Evolutionary conservation across 2,888 invertebrate species (phyloP), one percentile per base, ranked within the genome.

Genomic region (Aproaerema taeniolella): DNA sequence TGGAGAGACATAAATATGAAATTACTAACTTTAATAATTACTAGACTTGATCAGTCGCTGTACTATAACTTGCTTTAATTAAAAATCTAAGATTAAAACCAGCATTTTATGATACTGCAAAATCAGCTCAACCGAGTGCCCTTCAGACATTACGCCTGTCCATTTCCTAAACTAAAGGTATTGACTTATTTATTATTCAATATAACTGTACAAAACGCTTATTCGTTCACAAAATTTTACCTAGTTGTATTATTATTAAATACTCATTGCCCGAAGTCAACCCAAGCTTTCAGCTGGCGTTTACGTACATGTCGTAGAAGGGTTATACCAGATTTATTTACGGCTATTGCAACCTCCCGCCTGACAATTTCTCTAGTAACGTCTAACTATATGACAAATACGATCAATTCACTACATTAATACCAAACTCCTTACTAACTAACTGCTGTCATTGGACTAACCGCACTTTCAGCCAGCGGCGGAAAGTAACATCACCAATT

Each of bases 171-270:
- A 67, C 69, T 80, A 80, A 58, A 64, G 76, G 72, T 71, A 77
- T 66, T 62, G 73, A 71, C 73, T 76, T 74, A 45, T 42, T 37
- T 45, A 50, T 49, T 66, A 68, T 62, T 72, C 68, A 61, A 71
- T 69, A 72, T 77, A 60, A 79, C 83, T 85, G 85, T 86, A 85
- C 85, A 85, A 83, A 83, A 82, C 76, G 77, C 73, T 77, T 79
- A 75, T 52, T 66, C 69, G 64, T 64, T 68, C 71, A 68, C 78
- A 78, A 78, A 76, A 77, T 81, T 83, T 83, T 72, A 69, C 71
- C 78, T 82, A 81, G 67, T 62, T 66, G 59, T n/a, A n/a, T 65
- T 55, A 56, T 56, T 55, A 64, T 58, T 53, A 49, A 60, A 56
- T 55, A 60, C 56, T 54, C 57, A 52, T 56, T 57, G 62, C 52